Evolutionary conservation across 2,888 invertebrate genomes (phyloP), one percentile per base, ranked within the genome.

Genomic region (Exocentrus adspersus): DNA sequence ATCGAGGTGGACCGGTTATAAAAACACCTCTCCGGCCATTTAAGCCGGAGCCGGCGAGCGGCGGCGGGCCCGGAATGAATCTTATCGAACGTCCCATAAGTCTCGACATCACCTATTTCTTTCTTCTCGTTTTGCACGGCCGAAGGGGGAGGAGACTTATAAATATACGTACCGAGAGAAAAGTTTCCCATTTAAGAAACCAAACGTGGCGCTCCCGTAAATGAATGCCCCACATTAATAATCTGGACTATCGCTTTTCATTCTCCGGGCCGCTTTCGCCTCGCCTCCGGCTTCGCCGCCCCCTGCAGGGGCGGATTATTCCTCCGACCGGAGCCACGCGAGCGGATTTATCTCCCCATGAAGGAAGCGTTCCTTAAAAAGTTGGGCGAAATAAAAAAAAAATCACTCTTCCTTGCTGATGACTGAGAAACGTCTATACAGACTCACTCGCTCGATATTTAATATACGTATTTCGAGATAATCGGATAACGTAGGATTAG

Each of bases 21-120:
- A 80, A 80, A 79, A 79, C 79, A 78, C 78, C 78, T 79, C 79
- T 78, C 76, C 79, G 79, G 77, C 80, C 80, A 79, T 80, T 81
- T 80, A 80, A 80, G 65, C 59, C 59, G 62, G 50, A 51, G 58
- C 71, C 72, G 58, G 72, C 67, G 69, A 67, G 70, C 71, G 20
- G 21, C 9, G 30, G 72, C 70, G 73, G 77, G 76, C 76, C 75
- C 78, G 82, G 83, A 84, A 84, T 84, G 83, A 84, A 83, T 83
- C 84, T 83, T 84, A 84, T 84, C 83, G 83, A 81, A 80, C 82
- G 80, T 82, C 82, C 83, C 83, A 83, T 84, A 84, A 83, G 82
- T 84, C 83, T 83, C 80, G 81, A 81, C 83, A 83, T 83, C 83
- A 82, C 83, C 83, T 83, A 82, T 81, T 83, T 83, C 82, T 83